Percentiles rank a stretch among this genome's conserved stretches.
Evolutionary conservation across 2,797 vertebrate species (phyloP).

Genomic region (Peromyscus nudipes): DNA sequence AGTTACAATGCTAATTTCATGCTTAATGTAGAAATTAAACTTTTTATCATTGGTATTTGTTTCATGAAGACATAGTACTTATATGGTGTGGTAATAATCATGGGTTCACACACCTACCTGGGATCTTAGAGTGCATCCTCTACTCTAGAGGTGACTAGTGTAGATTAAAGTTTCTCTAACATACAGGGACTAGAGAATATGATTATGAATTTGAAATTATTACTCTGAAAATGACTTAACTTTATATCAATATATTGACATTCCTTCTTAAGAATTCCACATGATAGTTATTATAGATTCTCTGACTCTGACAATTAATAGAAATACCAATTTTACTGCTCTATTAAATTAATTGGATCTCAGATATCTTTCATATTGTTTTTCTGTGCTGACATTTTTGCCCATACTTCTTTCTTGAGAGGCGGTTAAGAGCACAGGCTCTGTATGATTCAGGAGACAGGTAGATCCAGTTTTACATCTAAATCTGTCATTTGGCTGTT

Average conservation of each 20-base stretch:
- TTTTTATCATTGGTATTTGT: not conserved
- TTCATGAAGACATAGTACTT: not conserved
- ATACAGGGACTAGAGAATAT: not conserved
- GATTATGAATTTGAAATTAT: constrained; percentile 3
- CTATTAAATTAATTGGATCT: not conserved
- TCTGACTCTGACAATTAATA: not conserved
- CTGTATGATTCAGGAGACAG: not conserved
- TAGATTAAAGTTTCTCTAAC: not conserved
- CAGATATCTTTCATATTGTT: not conserved
- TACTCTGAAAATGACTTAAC: not conserved
- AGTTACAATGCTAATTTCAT: not conserved
- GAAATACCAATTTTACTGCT: not conserved
- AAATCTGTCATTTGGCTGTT: not conserved
- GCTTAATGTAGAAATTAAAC: not conserved
- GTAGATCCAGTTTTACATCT: not conserved
- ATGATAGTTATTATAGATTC: not conserved
- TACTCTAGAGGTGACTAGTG: not conserved
- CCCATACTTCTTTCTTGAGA: not conserved
- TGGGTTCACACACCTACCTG: not conserved
- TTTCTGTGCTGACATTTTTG: not conserved
- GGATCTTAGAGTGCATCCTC: not conserved
- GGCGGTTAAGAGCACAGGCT: not conserved
- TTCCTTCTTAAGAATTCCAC: constrained; percentile 25
- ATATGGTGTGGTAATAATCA: not conserved
- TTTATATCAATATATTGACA: not conserved